Conservation (phyloP, 2,888 invertebrate genomes). For the Zygothrica quintamaculata region DNA sequence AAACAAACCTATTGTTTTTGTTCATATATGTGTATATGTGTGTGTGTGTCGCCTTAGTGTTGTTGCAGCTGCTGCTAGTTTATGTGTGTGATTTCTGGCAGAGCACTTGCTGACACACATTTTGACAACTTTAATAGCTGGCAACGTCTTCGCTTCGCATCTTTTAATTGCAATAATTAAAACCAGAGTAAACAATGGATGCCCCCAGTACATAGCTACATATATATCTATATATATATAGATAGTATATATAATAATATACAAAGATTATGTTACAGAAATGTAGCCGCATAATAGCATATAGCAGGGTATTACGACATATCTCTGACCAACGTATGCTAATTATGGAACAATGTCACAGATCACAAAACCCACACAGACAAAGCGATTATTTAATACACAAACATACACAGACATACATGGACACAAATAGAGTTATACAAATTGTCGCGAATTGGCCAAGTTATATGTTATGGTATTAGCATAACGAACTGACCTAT, state of each 20-base stretch:
- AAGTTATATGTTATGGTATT: constrained; percentile 15
- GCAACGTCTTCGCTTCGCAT: constrained; percentile 23
- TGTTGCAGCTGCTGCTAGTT: constrained; percentile 23
- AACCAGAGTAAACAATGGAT: neutral
- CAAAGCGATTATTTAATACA: constrained; percentile 46
- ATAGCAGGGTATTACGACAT: constrained; percentile 40
- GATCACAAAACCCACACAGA: constrained; percentile 25
- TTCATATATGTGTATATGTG: neutral
- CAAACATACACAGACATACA: constrained; percentile 10
- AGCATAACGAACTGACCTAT: constrained; percentile 52
- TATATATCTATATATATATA: neutral
- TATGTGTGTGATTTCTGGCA: constrained; percentile 18
- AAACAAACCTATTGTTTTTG: constrained; percentile 45
- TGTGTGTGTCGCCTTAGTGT: constrained; percentile 4
- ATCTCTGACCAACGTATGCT: constrained; percentile 48
- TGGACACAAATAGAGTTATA: constrained; percentile 14
- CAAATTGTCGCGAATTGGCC: constrained; percentile 39
- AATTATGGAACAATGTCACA: constrained; percentile 45
- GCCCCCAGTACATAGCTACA: too few species aligned
- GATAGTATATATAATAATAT: neutral
- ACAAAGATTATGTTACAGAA: neutral
- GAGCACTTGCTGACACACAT: constrained; percentile 52
- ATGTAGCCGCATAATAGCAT: neutral
- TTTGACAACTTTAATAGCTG: constrained; percentile 58
- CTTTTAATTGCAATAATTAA: constrained; percentile 66